These are phyloP conservation scores for Augochlora pura DNA, from an alignment of 1,140 invertebrate species.

Conservation along the genomic window DNA sequence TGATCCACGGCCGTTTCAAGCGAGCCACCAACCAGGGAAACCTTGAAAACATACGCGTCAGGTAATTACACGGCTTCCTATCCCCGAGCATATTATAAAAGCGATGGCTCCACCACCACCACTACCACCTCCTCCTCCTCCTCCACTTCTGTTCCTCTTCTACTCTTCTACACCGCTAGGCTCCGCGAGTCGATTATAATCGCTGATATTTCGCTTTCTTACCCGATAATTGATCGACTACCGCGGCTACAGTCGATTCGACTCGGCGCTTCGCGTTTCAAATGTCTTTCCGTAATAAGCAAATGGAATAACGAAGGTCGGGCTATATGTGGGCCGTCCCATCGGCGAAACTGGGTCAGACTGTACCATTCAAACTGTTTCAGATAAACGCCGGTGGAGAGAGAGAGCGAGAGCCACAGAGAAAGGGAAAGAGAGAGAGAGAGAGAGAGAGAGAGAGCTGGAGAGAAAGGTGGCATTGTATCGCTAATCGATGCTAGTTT, in stretches of 20 bases:
- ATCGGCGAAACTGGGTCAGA: conserved; percentile 4
- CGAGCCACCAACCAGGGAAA: conserved; percentile 1
- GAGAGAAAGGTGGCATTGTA: neutral
- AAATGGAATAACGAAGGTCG: conserved; percentile 18
- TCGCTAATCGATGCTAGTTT: neutral
- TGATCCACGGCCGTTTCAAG: neutral
- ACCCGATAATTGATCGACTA: conserved; percentile 20
- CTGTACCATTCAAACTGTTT: neutral
- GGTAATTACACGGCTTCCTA: conserved; percentile 45
- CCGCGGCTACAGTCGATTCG: no score
- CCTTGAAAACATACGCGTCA: conserved; percentile 43
- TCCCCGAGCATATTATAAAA: conserved; percentile 3
- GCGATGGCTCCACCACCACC: neutral
- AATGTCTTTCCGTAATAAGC: conserved; percentile 24
- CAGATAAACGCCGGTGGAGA: neutral
- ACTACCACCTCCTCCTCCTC: no score
- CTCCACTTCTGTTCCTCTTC: no score
- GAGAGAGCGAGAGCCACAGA: no score
- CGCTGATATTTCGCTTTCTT: conserved; percentile 9
- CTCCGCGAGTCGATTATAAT: conserved; percentile 8
- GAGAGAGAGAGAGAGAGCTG: no score
- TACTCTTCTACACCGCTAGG: no score
- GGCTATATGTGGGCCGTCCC: neutral
- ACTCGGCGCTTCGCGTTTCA: neutral
- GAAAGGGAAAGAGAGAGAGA: no score